These are phyloP conservation scores for Takifugu ocellatus DNA, from an alignment of 2,797 vertebrate genomes.

Conservation along the genomic window DNA sequence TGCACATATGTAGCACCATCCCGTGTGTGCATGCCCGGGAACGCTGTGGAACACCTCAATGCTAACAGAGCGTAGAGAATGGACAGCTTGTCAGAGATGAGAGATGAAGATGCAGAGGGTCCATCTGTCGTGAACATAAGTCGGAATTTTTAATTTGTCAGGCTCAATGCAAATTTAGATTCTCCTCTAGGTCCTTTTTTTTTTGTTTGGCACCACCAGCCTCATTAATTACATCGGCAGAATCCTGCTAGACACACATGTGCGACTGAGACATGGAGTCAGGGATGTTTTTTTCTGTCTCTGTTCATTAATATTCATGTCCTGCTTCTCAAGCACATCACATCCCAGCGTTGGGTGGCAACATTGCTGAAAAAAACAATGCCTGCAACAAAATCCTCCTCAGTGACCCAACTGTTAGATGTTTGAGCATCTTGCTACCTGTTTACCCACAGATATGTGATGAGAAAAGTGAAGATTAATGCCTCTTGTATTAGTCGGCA, in stretches of 20 bases:
- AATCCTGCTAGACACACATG: slow-evolving; percentile 1
- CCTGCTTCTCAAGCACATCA: neutral
- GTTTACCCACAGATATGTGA: slow-evolving; percentile 1
- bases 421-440: neutral
- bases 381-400: too few relatives aligned
- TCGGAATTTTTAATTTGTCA: slow-evolving; percentile 33
- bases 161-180: slow-evolving; percentile 19
- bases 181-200: neutral
- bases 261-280: neutral
- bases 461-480: slow-evolving; percentile 67
- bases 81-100: slow-evolving; percentile 28
- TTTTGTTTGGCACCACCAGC: slow-evolving; percentile 14
- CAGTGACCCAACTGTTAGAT: neutral
- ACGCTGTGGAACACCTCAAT: slow-evolving; percentile 10
- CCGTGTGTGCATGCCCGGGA: slow-evolving; percentile 18
- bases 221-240: slow-evolving; percentile 25
- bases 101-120: slow-evolving; percentile 38
- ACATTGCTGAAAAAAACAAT: neutral
- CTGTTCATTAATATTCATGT: slow-evolving; percentile 5
- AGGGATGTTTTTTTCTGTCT: neutral
- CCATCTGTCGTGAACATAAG: slow-evolving; percentile 46
- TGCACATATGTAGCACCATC: neutral
- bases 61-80: neutral
- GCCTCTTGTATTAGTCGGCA: slow-evolving; percentile 52
- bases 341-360: neutral